phyloP scores from a whole-genome alignment of 1,140 invertebrate species.

The Maniola jurtina region DNA sequence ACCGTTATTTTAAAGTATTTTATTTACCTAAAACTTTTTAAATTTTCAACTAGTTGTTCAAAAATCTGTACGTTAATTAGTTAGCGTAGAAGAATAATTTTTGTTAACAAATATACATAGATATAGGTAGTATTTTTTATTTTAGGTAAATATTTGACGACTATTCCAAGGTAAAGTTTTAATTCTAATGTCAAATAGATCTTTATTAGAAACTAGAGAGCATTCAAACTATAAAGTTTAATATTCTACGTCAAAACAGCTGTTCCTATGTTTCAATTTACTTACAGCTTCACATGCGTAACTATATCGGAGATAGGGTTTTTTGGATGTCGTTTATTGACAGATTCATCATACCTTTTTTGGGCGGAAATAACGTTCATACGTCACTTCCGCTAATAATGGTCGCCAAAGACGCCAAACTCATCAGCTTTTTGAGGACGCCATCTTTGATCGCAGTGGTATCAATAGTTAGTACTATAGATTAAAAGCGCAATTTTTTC shows the following conservation, averaged over 20 bases:
- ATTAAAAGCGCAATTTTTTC: too few species aligned
- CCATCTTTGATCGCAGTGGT: too few species aligned
- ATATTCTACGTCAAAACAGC: constrained; percentile 58
- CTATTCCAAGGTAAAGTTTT: constrained; percentile 61
- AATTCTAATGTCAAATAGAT: constrained; percentile 45
- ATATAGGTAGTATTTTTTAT: constrained; percentile 42
- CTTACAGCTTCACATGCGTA: neutral
- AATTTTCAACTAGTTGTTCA: constrained; percentile 60
- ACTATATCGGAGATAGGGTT: neutral
- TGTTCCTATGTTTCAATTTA: constrained; percentile 22
- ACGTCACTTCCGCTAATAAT: too few species aligned
- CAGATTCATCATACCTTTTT: too few species aligned
- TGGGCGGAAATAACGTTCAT: too few species aligned
- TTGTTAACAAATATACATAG: constrained; percentile 63
- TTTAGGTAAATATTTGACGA: constrained; percentile 50
- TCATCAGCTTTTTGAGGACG: too few species aligned
- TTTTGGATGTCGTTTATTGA: neutral
- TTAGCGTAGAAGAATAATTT: constrained; percentile 76
- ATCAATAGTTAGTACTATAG: too few species aligned
- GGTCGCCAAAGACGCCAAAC: too few species aligned
- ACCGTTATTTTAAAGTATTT: constrained; percentile 48
- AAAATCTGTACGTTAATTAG: constrained; percentile 57
- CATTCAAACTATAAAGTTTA: constrained; percentile 55
- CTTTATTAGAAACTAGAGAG: constrained; percentile 57
- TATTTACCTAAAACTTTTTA: constrained; percentile 63